A percentile compares a stretch with the other conserved stretches of the same genome.
Evolutionary conservation across 2,113 vertebrate species (phyloP).

Genomic region (Eudyptes chrysolophus): DNA sequence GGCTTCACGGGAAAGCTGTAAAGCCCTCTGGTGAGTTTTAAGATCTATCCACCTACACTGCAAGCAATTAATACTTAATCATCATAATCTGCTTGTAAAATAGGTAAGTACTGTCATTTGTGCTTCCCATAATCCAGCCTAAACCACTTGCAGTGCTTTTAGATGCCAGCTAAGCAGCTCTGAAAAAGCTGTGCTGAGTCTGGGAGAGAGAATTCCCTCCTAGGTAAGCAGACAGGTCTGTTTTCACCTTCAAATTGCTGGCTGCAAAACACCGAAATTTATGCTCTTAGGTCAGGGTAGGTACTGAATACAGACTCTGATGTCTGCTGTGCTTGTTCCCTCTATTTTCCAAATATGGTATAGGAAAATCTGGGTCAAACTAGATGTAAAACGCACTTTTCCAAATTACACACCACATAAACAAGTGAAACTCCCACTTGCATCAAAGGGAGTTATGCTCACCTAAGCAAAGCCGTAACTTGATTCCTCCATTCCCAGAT

Average conservation of each 20-base stretch:
- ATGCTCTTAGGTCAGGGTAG: neutral
- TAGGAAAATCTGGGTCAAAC: neutral
- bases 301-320: neutral
- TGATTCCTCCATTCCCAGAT: neutral
- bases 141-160: neutral
- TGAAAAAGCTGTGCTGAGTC: neutral
- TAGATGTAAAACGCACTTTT: neutral
- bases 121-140: neutral
- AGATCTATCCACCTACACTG: neutral
- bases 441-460: neutral
- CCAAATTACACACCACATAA: neutral
- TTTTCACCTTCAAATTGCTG: neutral
- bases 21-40: neutral
- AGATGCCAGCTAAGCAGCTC: neutral
- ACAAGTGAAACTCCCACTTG: neutral
- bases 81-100: constrained; percentile 2
- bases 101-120: neutral
- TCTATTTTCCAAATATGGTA: neutral
- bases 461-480: neutral
- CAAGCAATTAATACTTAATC: neutral
- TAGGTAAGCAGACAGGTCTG: neutral
- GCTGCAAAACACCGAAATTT: neutral
- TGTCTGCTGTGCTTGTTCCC: neutral
- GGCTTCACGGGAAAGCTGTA: neutral
- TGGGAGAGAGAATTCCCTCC: neutral